Evolutionary conservation across 1,140 invertebrate genomes (phyloP).

Genomic region (Listronotus oregonensis): DNA sequence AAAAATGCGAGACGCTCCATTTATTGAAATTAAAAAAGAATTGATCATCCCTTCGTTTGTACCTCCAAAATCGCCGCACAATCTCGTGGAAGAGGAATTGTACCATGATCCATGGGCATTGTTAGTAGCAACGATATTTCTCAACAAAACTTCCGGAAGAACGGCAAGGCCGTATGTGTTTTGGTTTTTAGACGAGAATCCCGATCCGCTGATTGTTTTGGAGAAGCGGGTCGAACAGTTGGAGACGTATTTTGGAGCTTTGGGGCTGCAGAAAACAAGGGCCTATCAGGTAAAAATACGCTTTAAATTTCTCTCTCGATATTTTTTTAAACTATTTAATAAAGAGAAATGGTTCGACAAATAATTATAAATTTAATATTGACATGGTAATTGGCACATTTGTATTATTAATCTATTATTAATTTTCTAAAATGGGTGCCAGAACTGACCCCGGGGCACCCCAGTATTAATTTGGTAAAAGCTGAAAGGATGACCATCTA

Average conservation of each 20-base stretch:
- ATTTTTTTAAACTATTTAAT: too few species aligned
- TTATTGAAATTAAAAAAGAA: constrained; percentile 17
- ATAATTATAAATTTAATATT: too few species aligned
- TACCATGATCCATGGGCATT: constrained; percentile 61
- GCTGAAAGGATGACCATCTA: too few species aligned
- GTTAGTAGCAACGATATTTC: constrained; percentile 61
- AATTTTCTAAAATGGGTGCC: too few species aligned
- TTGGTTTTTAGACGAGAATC: constrained; percentile 59
- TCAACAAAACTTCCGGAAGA: constrained; percentile 61
- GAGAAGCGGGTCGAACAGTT: constrained; percentile 53
- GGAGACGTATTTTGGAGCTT: constrained; percentile 59
- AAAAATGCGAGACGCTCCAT: not conserved
- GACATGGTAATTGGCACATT: too few species aligned
- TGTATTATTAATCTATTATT: too few species aligned
- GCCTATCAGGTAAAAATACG: constrained; percentile 54
- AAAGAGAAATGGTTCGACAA: too few species aligned
- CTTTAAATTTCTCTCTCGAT: too few species aligned
- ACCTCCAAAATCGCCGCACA: constrained; percentile 59
- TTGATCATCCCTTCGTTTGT: constrained; percentile 11
- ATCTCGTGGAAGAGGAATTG: constrained; percentile 61
- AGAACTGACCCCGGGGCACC: too few species aligned
- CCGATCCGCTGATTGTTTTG: constrained; percentile 58
- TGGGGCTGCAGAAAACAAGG: constrained; percentile 57
- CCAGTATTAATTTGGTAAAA: too few species aligned
- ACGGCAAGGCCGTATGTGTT: constrained; percentile 58